phyloP scores from a whole-genome alignment of 2,888 invertebrate genomes.

The Entomobrya proxima region DNA sequence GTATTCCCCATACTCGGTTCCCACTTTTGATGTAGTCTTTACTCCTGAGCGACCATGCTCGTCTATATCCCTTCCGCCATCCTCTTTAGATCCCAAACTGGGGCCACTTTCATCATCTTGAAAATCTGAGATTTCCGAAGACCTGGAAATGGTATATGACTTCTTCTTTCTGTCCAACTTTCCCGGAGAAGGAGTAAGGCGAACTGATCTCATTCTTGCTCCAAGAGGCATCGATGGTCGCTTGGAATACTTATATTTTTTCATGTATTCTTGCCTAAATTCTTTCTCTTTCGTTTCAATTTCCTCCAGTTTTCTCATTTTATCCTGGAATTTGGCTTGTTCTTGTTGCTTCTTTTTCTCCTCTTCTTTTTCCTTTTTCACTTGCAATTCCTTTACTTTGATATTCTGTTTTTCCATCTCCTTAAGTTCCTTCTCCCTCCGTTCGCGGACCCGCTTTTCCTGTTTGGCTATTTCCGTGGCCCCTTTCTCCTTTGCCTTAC shows the following conservation, averaged over 20 bases:
- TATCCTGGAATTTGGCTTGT: constrained; percentile 1
- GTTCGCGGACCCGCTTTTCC: constrained; percentile 35
- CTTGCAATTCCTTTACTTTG: constrained; percentile 33
- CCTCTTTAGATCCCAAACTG: constrained; percentile 15
- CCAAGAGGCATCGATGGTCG: constrained; percentile 63
- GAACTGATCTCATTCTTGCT: constrained; percentile 47
- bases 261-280: constrained; percentile 40
- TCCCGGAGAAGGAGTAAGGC: constrained; percentile 47
- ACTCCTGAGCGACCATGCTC: not conserved
- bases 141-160: constrained; percentile 28
- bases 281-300: constrained; percentile 52
- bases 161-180: constrained; percentile 33
- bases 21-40: not conserved
- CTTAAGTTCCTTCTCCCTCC: constrained; percentile 44
- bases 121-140: constrained; percentile 34
- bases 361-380: constrained; percentile 32
- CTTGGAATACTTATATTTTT: constrained; percentile 60
- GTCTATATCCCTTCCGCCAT: not conserved
- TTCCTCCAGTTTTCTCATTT: constrained; percentile 30
- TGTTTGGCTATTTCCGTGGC: not conserved
- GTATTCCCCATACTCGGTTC: not conserved
- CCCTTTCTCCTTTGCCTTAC: constrained; percentile 6
- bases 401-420: constrained; percentile 16
- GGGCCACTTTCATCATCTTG: constrained; percentile 28
- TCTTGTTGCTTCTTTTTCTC: constrained; percentile 39